Evolutionary conservation across 1,140 invertebrate genomes (phyloP).

Genomic region (Bombus sibiricus): DNA sequence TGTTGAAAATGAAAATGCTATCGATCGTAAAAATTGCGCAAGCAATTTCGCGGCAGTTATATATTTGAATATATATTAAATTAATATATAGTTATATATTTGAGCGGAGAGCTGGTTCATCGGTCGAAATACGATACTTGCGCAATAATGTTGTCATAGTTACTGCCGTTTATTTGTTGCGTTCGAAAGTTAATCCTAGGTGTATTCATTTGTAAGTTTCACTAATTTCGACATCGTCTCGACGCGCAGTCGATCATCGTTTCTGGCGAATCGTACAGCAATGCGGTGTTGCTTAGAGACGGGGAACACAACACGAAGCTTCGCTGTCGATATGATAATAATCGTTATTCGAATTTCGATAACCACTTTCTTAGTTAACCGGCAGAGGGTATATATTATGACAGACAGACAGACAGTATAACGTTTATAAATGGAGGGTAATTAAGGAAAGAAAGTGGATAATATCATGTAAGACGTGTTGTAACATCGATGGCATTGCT

Average conservation of each 20-base stretch:
- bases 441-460: not conserved
- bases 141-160: constrained; percentile 1
- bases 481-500: not conserved
- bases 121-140: not conserved
- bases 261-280: constrained; percentile 51
- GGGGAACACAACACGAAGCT: constrained; percentile 56
- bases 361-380: not conserved
- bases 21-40: not conserved
- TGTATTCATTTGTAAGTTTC: not conserved
- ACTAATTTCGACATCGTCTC: constrained; percentile 36
- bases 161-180: not conserved
- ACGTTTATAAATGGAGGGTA: not conserved
- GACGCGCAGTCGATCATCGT: constrained; percentile 48
- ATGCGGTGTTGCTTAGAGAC: constrained; percentile 66
- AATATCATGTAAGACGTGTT: not conserved
- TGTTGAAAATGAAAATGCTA: not conserved
- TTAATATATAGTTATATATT: too few relatives aligned
- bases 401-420: not conserved
- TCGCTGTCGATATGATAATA: not conserved
- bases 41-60: not conserved
- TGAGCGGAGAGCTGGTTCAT: not conserved
- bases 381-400: not conserved
- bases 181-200: constrained; percentile 1
- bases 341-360: constrained; percentile 1
- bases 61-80: too few relatives aligned